phyloP scores from a whole-genome alignment of 2,797 vertebrate genomes.

The Lepilemur septentrionalis region DNA sequence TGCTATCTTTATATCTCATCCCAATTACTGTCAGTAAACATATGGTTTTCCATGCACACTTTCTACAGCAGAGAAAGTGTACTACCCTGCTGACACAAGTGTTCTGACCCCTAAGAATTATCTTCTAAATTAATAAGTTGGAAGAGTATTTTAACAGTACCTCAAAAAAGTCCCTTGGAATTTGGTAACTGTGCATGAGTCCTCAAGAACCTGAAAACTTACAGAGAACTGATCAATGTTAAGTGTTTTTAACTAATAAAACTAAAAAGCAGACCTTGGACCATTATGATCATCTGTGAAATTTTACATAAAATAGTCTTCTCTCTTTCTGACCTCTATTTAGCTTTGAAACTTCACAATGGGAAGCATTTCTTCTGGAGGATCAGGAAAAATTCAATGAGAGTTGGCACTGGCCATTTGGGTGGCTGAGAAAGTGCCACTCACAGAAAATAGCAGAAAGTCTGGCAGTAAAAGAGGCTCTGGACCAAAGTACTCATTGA shows the following conservation, averaged over 20 bases:
- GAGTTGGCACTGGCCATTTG: not conserved
- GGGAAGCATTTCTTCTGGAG: not conserved
- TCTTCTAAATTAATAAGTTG: not conserved
- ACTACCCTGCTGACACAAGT: not conserved
- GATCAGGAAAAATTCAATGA: not conserved
- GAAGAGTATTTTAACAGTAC: not conserved
- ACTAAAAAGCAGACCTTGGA: not conserved
- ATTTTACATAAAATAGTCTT: conserved; percentile 13
- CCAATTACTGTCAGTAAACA: not conserved
- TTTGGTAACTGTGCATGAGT: not conserved
- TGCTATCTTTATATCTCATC: not conserved
- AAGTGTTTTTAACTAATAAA: not conserved
- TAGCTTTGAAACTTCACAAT: not conserved
- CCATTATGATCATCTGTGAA: not conserved
- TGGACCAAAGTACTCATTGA: not conserved
- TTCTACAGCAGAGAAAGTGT: not conserved
- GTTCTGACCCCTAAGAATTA: not conserved
- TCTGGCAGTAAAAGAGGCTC: not conserved
- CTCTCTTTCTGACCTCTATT: not conserved
- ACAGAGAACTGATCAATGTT: not conserved
- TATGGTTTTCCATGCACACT: not conserved
- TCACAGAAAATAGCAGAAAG: not conserved
- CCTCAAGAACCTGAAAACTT: conserved; percentile 21
- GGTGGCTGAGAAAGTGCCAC: not conserved
- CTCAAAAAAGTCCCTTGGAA: not conserved